Evolutionary conservation across 37 sponge, comb jelly and placozoan genomes (phyloP).

Genomic region (Haliclona indistincta): DNA sequence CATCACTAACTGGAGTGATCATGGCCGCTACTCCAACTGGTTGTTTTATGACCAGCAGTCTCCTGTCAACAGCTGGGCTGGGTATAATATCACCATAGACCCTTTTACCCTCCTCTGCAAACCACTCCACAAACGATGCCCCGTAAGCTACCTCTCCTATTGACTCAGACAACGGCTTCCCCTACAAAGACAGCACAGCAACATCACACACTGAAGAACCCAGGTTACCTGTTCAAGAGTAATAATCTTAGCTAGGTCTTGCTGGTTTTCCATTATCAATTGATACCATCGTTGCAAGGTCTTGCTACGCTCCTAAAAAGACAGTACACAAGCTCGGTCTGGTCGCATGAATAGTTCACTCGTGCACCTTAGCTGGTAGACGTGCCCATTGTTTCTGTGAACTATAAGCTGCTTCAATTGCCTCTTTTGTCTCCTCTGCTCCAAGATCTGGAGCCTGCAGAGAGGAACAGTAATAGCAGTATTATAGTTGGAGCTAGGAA

Average conservation of each 20-base stretch:
- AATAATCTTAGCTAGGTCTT: constrained; percentile 69
- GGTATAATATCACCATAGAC: constrained; percentile 80
- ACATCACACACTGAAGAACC: too few species aligned
- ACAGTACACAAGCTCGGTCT: too few species aligned
- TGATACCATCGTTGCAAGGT: constrained; percentile 63
- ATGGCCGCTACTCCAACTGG: constrained; percentile 91
- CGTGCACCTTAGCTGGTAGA: constrained; percentile 49
- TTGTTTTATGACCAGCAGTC: constrained; percentile 63
- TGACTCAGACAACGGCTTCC: constrained; percentile 84
- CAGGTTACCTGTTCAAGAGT: constrained; percentile 72
- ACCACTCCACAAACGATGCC: constrained; percentile 89
- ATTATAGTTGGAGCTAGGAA: not conserved
- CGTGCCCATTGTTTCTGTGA: constrained; percentile 60
- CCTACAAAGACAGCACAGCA: too few species aligned
- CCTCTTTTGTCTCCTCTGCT: constrained; percentile 48
- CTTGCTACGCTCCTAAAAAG: constrained; percentile 52
- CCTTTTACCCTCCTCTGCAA: constrained; percentile 83
- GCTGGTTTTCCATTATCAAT: constrained; percentile 42
- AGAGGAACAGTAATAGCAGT: not conserved
- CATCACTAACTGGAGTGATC: constrained; percentile 73
- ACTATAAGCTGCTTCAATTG: constrained; percentile 46
- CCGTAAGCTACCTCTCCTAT: constrained; percentile 86
- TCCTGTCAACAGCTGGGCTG: constrained; percentile 32
- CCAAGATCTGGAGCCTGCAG: constrained; percentile 66
- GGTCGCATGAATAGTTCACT: too few species aligned